phyloP scores from a whole-genome alignment of 2,888 invertebrate genomes.

The Alviniconcha strummeri region DNA sequence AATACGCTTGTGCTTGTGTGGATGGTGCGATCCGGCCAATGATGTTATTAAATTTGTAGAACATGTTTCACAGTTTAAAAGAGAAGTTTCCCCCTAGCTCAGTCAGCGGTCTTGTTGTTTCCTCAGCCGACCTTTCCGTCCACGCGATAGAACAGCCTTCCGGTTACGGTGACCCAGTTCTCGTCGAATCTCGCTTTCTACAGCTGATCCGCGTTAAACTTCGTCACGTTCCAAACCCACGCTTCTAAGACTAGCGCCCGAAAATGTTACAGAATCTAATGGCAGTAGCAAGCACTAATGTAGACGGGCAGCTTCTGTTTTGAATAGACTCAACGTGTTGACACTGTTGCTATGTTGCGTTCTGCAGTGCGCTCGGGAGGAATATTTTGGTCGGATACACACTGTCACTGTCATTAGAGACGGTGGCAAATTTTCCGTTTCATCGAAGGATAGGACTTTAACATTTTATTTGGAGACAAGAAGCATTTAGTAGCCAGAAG shows the following conservation, averaged over 20 bases:
- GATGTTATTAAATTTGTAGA: slow-evolving; percentile 39
- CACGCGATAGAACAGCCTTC: slow-evolving; percentile 9
- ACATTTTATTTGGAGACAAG: not conserved
- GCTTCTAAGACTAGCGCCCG: not conserved
- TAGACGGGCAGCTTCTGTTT: not conserved
- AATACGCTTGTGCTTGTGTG: slow-evolving; percentile 36
- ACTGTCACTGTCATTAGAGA: slow-evolving; percentile 30
- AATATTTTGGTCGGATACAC: slow-evolving; percentile 37
- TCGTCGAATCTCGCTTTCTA: slow-evolving; percentile 7
- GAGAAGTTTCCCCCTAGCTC: not conserved
- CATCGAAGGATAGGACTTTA: not conserved
- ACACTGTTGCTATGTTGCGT: slow-evolving; percentile 48
- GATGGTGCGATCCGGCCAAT: slow-evolving; percentile 33
- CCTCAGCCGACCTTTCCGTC: not conserved
- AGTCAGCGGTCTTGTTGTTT: not conserved
- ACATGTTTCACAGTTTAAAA: slow-evolving; percentile 26
- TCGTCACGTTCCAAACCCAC: not conserved
- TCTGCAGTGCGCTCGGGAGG: slow-evolving; percentile 8
- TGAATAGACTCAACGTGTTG: slow-evolving; percentile 31
- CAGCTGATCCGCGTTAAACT: not conserved
- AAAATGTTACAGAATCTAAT: no score
- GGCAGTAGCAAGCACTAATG: not conserved
- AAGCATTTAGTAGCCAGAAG: slow-evolving; percentile 2
- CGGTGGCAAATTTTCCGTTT: slow-evolving; percentile 9
- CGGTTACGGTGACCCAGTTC: not conserved